Conservation (phyloP, 1,140 invertebrate genomes). For the Elymnias hypermnestra region DNA sequence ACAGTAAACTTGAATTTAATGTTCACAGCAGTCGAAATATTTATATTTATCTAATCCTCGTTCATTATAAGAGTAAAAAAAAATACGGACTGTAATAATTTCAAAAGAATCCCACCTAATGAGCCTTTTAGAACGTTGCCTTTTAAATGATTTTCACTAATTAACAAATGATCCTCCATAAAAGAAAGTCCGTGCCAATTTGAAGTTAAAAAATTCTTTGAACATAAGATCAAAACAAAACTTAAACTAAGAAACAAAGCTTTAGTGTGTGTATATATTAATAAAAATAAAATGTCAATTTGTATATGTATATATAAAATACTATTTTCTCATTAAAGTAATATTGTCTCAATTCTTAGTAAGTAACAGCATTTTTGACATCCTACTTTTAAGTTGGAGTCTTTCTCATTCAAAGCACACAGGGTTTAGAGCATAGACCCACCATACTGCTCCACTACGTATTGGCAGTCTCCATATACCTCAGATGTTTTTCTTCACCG, state of each 20-base stretch:
- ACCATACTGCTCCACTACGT: no score
- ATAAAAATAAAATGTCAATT: not conserved
- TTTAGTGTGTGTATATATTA: not conserved
- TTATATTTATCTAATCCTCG: not conserved
- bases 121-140: conserved; percentile 1
- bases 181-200: not conserved
- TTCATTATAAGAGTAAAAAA: not conserved
- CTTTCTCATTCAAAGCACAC: no score
- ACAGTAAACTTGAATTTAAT: not conserved
- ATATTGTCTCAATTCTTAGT: no score
- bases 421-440: no score
- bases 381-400: no score
- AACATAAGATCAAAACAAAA: not conserved
- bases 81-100: not conserved
- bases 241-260: not conserved
- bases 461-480: no score
- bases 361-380: no score
- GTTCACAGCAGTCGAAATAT: not conserved
- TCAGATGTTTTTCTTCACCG: no score
- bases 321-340: no score
- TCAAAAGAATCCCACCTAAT: not conserved
- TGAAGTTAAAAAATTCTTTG: not conserved
- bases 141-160: not conserved
- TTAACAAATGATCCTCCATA: conserved; percentile 1
- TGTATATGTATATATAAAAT: no score